Evolutionary conservation across 1,140 invertebrate genomes (phyloP).

Genomic region (Drosophila ohnishii): DNA sequence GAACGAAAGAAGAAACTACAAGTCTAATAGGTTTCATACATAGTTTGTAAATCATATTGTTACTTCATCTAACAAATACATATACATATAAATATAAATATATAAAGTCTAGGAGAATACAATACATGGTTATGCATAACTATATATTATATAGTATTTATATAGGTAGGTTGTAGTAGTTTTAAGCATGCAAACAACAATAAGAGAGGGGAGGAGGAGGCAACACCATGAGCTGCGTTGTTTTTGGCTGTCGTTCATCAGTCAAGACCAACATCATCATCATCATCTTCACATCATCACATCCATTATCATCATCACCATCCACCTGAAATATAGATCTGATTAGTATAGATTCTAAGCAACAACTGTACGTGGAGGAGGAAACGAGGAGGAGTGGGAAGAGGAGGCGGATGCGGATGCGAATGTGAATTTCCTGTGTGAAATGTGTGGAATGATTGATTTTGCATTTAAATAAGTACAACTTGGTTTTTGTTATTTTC

Average conservation of each 20-base stretch:
- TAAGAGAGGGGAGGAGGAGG: conserved; percentile 59
- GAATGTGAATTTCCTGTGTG: conserved; percentile 11
- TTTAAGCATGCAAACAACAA: conserved; percentile 79
- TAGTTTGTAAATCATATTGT: conserved; percentile 46
- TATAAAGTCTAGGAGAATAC: conserved; percentile 52
- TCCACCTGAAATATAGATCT: conserved; percentile 77
- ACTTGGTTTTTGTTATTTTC: conserved; percentile 68
- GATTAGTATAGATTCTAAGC: conserved; percentile 74
- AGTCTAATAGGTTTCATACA: conserved; percentile 49
- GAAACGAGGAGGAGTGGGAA: not conserved
- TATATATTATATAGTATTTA: conserved; percentile 54
- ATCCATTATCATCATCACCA: conserved; percentile 59
- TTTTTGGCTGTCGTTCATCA: conserved; percentile 47
- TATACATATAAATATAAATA: conserved; percentile 47
- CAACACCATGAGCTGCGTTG: conserved; percentile 64
- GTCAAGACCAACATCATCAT: conserved; percentile 48
- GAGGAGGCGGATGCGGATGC: conserved; percentile 2
- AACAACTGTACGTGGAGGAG: conserved; percentile 10
- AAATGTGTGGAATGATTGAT: conserved; percentile 11
- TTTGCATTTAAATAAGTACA: conserved; percentile 70
- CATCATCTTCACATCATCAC: conserved; percentile 60
- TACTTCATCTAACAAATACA: conserved; percentile 46
- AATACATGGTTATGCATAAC: conserved; percentile 62
- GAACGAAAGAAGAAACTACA: conserved; percentile 37
- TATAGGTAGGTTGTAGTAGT: conserved; percentile 62